phyloP scores from a whole-genome alignment of 2,113 vertebrate species.

The Castor canadensis region DNA sequence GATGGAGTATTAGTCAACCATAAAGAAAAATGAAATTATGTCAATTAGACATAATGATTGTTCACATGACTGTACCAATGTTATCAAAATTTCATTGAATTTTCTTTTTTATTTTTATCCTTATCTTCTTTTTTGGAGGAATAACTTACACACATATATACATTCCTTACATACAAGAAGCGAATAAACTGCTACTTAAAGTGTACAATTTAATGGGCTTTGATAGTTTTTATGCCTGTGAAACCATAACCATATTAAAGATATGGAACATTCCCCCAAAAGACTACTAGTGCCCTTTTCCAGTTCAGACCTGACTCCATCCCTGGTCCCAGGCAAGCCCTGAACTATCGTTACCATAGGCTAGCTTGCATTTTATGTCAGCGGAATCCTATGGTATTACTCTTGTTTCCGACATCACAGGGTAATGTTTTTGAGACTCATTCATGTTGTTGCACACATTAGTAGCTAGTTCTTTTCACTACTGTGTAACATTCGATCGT shows the following conservation, averaged over 20 bases:
- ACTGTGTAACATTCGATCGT: background rate
- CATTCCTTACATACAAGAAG: background rate
- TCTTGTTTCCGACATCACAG: no score
- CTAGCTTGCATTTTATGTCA: background rate
- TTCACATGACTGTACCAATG: no score
- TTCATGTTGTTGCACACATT: no score
- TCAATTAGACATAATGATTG: no score
- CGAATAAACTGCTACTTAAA: background rate
- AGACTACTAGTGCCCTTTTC: background rate
- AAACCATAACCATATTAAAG: background rate
- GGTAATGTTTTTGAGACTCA: no score
- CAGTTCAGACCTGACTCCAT: background rate
- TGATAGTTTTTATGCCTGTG: background rate
- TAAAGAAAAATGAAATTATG: no score
- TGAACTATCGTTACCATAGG: background rate
- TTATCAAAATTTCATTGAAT: no score
- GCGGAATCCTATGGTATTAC: background rate
- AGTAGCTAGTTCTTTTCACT: no score
- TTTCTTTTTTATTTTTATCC: background rate
- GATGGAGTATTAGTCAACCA: no score
- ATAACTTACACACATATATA: background rate
- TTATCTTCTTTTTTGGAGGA: background rate
- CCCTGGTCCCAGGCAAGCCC: background rate
- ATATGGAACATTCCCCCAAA: background rate
- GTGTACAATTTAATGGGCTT: background rate